Base-by-base conservation (phyloP, 2,797 vertebrate species). In the Acridotheres tristis region DNA sequence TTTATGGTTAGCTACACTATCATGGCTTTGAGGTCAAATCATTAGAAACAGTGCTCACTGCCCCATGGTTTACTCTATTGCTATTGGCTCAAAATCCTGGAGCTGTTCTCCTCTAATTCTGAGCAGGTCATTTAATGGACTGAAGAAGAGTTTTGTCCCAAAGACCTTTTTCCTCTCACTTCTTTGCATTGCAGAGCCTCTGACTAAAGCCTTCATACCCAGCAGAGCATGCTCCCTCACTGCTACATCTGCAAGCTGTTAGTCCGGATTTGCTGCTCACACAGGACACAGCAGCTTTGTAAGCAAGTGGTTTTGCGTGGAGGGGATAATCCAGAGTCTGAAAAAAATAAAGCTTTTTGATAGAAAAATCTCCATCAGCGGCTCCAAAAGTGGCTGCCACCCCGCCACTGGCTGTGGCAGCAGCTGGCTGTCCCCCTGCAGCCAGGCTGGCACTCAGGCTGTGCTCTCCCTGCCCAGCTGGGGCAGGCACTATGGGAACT, bases 401-500 rank as follows among this genome's bases (percentile, higher is more conserved):
- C 1, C 32, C 54, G 18, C 5, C 62, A 36, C 7, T 9, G 5
- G 22, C 32, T n/a, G 19, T 36, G 36, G 50, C 42, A 82, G 78
- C 27, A 68, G 13, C 48, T 50, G 55, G 55, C 23, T 69, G 19
- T 48, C 5, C 17, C 13, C 4, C 22, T 18, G 53, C 4, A 42
- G 11, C 27, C 57, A 45, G 18, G 4, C 2, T 6, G 22, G 3
- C 32, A 27, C 55, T 29, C 20, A 20, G 43, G 7, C 3, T 54
- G 23, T 25, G 34, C 23, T 59, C n/a, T 61, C 47, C 13, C 11
- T 61, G 50, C 18, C 34, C 5, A 1, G 10, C 29, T n/a, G 15
- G 7, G 20, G 4, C 22, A 63, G 12, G 17, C 5, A 0, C 2
- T 5, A 5, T 5, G 32, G 34, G 23, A 88, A 62, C 6, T 1